These are phyloP conservation scores for Charina bottae DNA, from an alignment of 2,113 vertebrate genomes.

Conservation along the genomic window DNA sequence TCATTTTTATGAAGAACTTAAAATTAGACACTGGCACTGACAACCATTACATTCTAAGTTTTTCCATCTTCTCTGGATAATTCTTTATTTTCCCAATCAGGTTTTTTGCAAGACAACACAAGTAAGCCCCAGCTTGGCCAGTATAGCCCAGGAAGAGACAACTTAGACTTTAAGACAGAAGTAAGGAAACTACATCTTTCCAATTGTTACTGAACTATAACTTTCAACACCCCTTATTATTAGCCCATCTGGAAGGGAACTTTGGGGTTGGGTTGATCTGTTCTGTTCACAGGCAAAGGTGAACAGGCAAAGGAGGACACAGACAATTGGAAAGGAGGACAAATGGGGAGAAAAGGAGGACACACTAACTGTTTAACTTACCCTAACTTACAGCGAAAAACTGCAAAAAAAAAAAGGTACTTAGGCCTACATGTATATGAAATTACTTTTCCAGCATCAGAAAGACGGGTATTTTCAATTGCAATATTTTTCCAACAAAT, in stretches of 20 bases:
- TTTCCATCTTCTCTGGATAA: not conserved
- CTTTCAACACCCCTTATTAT: not conserved
- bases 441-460: not conserved
- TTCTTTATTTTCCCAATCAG: not conserved
- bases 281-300: not conserved
- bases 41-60: not conserved
- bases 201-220: not conserved
- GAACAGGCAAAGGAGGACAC: not conserved
- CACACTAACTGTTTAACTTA: not conserved
- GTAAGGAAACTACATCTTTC: not conserved
- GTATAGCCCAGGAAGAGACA: not conserved
- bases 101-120: not conserved
- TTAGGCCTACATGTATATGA: not conserved
- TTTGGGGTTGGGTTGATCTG: not conserved
- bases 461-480: not conserved
- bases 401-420: not conserved
- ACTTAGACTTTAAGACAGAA: not conserved
- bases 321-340: not conserved
- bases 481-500: not conserved
- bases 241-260: not conserved
- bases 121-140: not conserved
- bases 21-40: not conserved
- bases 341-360: not conserved
- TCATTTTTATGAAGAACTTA: not conserved
- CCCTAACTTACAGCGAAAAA: not conserved